These are phyloP conservation scores for Teleopsis dalmanni DNA, from an alignment of 1,140 invertebrate genomes.

Conservation along the genomic window DNA sequence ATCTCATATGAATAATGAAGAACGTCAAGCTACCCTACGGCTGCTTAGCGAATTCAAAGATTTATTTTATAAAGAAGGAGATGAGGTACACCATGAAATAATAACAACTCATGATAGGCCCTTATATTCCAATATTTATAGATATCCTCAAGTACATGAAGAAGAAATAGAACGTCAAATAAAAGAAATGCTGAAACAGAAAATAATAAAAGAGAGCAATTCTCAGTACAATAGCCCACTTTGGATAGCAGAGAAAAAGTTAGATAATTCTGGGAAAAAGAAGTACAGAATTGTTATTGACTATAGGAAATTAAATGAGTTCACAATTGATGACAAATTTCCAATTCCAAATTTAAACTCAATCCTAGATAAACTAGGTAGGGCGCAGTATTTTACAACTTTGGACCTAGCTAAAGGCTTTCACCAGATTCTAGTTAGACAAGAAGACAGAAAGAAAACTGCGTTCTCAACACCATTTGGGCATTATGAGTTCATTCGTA, in stretches of 20 bases:
- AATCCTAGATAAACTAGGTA: conserved; percentile 30
- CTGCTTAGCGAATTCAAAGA: too few species aligned
- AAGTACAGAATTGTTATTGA: conserved; percentile 43
- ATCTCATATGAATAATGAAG: too few species aligned
- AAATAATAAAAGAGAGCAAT: conserved; percentile 20
- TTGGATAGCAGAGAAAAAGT: conserved; percentile 27
- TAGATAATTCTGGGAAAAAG: conserved; percentile 33
- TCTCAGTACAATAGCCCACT: conserved; percentile 20
- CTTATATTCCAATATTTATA: too few species aligned
- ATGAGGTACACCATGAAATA: too few species aligned
- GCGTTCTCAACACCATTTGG: conserved; percentile 8
- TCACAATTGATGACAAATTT: conserved; percentile 44
- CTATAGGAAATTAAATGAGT: conserved; percentile 38
- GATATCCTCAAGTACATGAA: too few species aligned
- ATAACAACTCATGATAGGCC: too few species aligned
- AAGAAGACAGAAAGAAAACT: conserved; percentile 14
- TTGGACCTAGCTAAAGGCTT: conserved; percentile 33
- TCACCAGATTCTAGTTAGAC: conserved; percentile 24
- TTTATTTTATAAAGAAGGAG: too few species aligned
- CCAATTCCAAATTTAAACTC: conserved; percentile 47
- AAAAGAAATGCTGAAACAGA: conserved; percentile 25
- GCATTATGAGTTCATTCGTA: conserved; percentile 14
- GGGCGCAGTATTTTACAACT: conserved; percentile 28
- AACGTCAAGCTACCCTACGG: too few species aligned
- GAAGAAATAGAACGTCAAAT: conserved; percentile 14